Base-by-base conservation (phyloP, 2,888 invertebrate species). In the Agapostemon virescens region DNA sequence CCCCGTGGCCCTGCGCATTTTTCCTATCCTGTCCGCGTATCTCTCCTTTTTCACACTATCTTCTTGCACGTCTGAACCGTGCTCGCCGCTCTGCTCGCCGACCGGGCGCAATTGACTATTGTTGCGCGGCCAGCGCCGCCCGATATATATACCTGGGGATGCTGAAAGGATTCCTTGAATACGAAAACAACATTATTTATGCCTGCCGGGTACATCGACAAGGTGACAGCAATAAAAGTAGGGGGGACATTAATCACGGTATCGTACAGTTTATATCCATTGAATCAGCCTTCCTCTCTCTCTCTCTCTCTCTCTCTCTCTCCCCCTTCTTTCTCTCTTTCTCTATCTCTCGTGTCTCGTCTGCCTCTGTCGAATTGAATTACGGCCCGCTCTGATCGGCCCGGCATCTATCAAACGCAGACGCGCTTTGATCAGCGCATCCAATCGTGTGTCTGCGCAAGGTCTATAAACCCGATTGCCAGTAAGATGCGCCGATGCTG, bases 1-100 rank as follows among this genome's bases (percentile, higher is more conserved):
- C 89, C 55, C 55, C 86, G 69, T 87, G 87, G 87, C 86, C 87
- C 86, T 82, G 85, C 84, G 78, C 84, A 84, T 87, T 86, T 84
- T 89, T 86, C 86, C 82, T 68, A 81, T 83, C 86, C 85, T 77
- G 82, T 84, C 74, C 86, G 77, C 83, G 69, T 84, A 78, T 85
- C 86, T 81, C 75, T 81, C 82, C 82, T 83, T 85, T 84, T 83
- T 75, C 78, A 69, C 71, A 45, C 84, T 79, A 83, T 83, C 84
- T 84, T 84, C 85, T 72, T 73, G 40, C 71, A 66, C 68, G 77
- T 79, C 70, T 72, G 58, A 69, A 58, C 67, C 40, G 73, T 63
- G 23, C 49, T 49, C 49, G 49, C 49, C 49, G 49, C 49, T 49
- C 49, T 49, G 49, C 49, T 11, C 49, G 49, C 42, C 77, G 71